phyloP scores from a whole-genome alignment of 2,113 vertebrate species.

The Rhinichthys klamathensis region DNA sequence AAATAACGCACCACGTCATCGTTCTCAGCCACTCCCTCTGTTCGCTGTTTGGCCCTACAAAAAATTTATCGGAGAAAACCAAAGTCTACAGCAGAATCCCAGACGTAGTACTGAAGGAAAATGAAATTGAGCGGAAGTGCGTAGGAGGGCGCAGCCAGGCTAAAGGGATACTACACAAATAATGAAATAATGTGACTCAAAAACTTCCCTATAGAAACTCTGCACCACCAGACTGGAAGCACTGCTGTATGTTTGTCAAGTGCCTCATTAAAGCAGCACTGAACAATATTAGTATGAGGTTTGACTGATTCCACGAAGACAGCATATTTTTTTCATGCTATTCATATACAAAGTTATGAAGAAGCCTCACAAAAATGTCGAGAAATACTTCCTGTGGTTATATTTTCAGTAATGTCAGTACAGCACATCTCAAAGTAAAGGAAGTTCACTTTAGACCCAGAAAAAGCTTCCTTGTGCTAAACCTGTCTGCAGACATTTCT shows the following conservation, averaged over 20 bases:
- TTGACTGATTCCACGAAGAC: neutral
- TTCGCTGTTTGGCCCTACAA: no score
- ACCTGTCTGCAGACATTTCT: neutral
- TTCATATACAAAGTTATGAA: neutral
- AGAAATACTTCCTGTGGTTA: constrained; percentile 45
- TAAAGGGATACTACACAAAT: neutral
- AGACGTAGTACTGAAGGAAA: no score
- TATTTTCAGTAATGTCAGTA: constrained; percentile 34
- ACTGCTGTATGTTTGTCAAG: neutral
- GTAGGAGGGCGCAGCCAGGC: no score
- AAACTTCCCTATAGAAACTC: neutral
- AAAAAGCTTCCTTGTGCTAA: constrained; percentile 31
- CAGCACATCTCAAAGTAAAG: constrained; percentile 11
- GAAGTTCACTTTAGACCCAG: constrained; percentile 28
- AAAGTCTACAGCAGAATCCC: no score
- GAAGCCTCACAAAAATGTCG: neutral
- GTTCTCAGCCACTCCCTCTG: no score
- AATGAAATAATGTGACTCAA: constrained; percentile 14
- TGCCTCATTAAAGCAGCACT: neutral
- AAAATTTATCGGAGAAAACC: no score
- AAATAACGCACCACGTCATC: no score
- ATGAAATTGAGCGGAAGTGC: no score
- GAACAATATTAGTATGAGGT: neutral
- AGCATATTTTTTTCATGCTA: neutral
- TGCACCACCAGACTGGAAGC: neutral